These are phyloP conservation scores for Oscheius myriophilus DNA, from an alignment of 2,888 invertebrate species.

Conservation along the genomic window DNA sequence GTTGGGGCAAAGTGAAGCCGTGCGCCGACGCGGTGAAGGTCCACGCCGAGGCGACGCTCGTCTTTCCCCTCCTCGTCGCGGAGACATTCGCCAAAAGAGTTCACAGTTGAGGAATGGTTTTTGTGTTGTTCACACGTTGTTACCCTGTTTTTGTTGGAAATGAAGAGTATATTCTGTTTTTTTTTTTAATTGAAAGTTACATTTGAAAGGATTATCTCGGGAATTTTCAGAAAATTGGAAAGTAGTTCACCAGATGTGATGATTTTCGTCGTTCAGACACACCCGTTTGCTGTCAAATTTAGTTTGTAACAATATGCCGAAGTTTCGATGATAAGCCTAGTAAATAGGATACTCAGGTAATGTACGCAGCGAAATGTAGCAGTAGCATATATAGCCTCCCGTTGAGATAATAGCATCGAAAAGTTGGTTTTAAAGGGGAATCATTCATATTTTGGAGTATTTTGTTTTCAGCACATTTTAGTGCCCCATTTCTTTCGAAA, in stretches of 20 bases:
- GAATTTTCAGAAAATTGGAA: no score
- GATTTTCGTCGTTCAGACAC: no score
- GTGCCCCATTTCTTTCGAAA: not conserved
- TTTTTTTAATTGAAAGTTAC: not conserved
- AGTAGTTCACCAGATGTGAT: no score
- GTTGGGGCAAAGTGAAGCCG: conserved; percentile 86
- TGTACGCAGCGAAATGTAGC: no score
- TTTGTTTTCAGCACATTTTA: not conserved
- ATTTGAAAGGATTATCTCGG: not conserved
- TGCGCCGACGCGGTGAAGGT: conserved; percentile 48
- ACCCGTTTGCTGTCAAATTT: no score
- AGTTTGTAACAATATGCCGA: no score
- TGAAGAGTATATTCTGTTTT: not conserved
- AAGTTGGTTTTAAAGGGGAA: no score
- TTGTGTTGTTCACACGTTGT: conserved; percentile 3
- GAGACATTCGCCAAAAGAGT: conserved; percentile 85
- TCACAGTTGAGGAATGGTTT: not conserved
- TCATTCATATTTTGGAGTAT: no score
- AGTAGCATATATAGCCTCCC: no score
- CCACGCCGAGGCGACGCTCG: conserved; percentile 83
- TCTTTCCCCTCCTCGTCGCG: conserved; percentile 92
- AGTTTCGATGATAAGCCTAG: no score
- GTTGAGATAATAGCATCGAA: no score
- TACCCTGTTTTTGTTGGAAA: conserved; percentile 11
- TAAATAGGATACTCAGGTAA: no score